phyloP scores from a whole-genome alignment of 1,140 invertebrate species.

The Bactericera cockerelli region DNA sequence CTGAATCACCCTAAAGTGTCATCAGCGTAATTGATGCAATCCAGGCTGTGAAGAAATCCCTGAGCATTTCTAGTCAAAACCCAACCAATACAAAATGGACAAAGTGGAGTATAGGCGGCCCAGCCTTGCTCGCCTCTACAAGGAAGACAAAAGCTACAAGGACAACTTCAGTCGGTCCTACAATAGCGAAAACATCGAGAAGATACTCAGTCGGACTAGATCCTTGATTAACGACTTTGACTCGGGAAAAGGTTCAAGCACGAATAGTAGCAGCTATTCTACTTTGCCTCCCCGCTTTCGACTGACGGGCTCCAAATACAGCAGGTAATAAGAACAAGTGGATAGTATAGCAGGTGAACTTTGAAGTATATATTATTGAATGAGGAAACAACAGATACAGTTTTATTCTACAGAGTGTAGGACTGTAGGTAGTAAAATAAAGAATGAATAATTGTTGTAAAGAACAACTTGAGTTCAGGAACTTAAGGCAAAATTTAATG shows the following conservation, averaged over 20 bases:
- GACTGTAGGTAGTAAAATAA: too few species aligned
- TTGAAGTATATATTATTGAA: too few species aligned
- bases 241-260: neutral
- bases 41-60: too few species aligned
- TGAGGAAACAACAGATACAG: too few species aligned
- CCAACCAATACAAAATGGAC: neutral
- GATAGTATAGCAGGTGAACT: too few species aligned
- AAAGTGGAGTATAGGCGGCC: neutral
- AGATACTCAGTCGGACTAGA: neutral
- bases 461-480: too few species aligned
- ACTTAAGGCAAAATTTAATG: too few species aligned
- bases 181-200: conserved; percentile 2
- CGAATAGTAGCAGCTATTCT: neutral
- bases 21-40: too few species aligned
- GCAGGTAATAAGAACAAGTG: neutral
- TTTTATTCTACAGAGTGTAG: too few species aligned
- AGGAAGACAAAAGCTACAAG: neutral
- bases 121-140: neutral
- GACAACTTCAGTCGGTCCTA: neutral
- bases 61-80: too few species aligned
- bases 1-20: too few species aligned
- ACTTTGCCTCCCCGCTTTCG: neutral
- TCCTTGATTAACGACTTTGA: neutral
- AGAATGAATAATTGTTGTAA: too few species aligned
- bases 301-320: neutral